phyloP scores from a whole-genome alignment of 1,140 invertebrate genomes.

The Drosophila rufa region DNA sequence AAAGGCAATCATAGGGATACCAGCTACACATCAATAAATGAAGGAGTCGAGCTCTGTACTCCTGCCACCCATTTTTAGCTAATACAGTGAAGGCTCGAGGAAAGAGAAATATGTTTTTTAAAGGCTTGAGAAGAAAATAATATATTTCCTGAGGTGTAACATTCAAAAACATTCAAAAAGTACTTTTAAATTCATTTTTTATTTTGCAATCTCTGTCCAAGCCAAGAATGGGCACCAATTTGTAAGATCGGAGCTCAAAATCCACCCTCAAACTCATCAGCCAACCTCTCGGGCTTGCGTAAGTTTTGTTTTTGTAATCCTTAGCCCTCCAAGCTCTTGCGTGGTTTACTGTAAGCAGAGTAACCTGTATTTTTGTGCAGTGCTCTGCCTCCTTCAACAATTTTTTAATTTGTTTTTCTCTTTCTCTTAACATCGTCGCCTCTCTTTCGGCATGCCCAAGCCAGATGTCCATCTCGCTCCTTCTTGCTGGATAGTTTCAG shows the following conservation, averaged over 20 bases:
- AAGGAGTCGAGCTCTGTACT: conserved; percentile 34
- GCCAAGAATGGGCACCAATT: too few species aligned
- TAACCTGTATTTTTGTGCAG: background rate
- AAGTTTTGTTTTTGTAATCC: background rate
- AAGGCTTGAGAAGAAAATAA: background rate
- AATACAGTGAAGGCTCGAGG: background rate
- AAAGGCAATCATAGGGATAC: conserved; percentile 77
- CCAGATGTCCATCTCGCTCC: conserved; percentile 13
- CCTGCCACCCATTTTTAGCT: background rate
- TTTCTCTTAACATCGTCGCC: conserved; percentile 35
- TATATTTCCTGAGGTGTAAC: too few species aligned
- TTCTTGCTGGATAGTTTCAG: conserved; percentile 25
- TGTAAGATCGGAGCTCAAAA: too few species aligned
- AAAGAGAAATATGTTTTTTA: background rate
- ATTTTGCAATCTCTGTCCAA: too few species aligned
- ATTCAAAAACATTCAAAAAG: too few species aligned
- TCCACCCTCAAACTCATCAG: too few species aligned
- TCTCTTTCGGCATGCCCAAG: conserved; percentile 19
- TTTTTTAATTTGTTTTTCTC: conserved; percentile 72
- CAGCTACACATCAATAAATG: conserved; percentile 77
- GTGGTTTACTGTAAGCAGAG: background rate
- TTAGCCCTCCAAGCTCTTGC: too few species aligned
- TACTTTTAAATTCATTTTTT: too few species aligned
- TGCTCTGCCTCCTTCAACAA: conserved; percentile 41
- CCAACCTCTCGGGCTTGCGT: too few species aligned